Base-by-base conservation (phyloP, 2,888 invertebrate species). In the Lacanobia wlatinum region DNA sequence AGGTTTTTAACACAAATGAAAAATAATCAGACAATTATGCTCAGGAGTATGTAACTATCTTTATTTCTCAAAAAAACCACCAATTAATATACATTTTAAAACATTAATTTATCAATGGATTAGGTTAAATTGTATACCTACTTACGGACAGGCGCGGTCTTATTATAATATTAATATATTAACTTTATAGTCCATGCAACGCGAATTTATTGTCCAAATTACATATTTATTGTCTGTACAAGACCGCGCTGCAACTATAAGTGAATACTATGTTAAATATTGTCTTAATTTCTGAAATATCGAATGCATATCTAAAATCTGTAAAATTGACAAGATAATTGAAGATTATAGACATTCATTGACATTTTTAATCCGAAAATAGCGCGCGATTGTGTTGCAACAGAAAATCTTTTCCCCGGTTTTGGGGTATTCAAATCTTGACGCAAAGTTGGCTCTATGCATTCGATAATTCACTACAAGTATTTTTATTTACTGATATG, bases 1-100 rank as follows among this genome's bases (percentile, higher is more conserved):
- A 43, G 74, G 58, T 48, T 53, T 40, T n/a, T n/a, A 14, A n/a
- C 18, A 38, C 18, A 28, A 53, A 40, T 40, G 55, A 83, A 84
- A 84, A 93, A 90, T 91, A 90, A 93, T 86, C 88, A 92, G 91
- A 89, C 87, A 87, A 91, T 87, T 92, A 85, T 95, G 95, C 94
- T 94, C 95, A 92, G 95, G 94, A 95, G 91, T 95, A 94, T 89
- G 93, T 94, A 94, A 94, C 94, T 95, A 95, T 93, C 90, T 96
- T 95, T 96, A 95, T 95, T 96, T 93, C 73, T 86, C 90, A 86
- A 93, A 94, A 93, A 94, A 95, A 94, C 89, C 95, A 95, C 93
- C 94, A 94, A 95, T 93, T 93, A 92, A 93, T 94, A 95, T 92
- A 94, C 93, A 93, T 91, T 92, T 92, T 92, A 92, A 92, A 93